These are phyloP conservation scores for Dissostichus mawsoni DNA, from an alignment of 2,113 vertebrate species.

Conservation along the genomic window DNA sequence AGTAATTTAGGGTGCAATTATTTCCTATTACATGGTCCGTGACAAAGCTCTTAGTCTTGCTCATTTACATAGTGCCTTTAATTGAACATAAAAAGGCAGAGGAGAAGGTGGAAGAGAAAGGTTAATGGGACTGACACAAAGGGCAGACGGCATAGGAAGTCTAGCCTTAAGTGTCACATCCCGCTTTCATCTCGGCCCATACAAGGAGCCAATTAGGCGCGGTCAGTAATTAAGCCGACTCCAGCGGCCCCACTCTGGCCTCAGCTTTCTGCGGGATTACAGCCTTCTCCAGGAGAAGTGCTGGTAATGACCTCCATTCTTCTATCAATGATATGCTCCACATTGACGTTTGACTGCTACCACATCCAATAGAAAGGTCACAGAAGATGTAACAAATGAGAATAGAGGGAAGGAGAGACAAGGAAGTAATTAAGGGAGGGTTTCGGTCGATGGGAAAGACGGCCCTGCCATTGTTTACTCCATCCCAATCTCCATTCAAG, in stretches of 20 bases:
- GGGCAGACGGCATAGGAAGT: constrained; percentile 73
- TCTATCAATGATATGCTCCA: constrained; percentile 66
- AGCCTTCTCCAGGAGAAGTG: constrained; percentile 60
- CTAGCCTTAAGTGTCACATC: constrained; percentile 78
- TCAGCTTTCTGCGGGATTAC: constrained; percentile 62
- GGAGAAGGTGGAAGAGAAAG: constrained; percentile 76
- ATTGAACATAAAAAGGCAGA: constrained; percentile 79
- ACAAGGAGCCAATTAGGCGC: constrained; percentile 74
- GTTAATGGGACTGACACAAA: constrained; percentile 82
- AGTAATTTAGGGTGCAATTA: constrained; percentile 55
- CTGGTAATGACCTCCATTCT: constrained; percentile 69
- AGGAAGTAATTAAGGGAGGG: constrained; percentile 58
- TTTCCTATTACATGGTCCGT: constrained; percentile 12
- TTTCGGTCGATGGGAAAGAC: constrained; percentile 41
- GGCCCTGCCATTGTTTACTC: constrained; percentile 35
- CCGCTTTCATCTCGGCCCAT: constrained; percentile 54
- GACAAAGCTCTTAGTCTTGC: constrained; percentile 44
- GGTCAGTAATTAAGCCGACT: constrained; percentile 71
- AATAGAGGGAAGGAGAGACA: constrained; percentile 56
- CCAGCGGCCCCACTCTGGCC: constrained; percentile 32
- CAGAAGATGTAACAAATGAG: constrained; percentile 68
- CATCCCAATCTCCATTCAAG: constrained; percentile 16
- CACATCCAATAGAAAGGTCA: constrained; percentile 78
- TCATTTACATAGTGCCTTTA: constrained; percentile 72
- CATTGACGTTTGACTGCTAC: constrained; percentile 64